phyloP scores from a whole-genome alignment of 2,888 invertebrate species.

The Lasioglossum leucozonium region DNA sequence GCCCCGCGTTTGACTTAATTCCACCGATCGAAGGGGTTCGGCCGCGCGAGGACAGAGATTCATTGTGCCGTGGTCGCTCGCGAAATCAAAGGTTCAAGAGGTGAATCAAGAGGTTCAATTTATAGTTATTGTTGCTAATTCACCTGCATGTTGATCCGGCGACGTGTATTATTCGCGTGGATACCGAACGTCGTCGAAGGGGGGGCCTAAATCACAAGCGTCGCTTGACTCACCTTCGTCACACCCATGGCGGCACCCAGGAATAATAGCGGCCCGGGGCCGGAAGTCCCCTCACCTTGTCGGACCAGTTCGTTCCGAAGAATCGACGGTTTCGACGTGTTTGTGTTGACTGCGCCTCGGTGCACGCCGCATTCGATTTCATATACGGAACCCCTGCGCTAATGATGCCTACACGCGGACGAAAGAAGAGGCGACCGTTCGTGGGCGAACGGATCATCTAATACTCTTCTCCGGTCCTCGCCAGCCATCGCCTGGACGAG shows the following conservation, averaged over 20 bases:
- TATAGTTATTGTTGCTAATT: slow-evolving; percentile 11
- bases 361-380: slow-evolving; percentile 76
- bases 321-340: slow-evolving; percentile 74
- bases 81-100: not conserved
- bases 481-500: slow-evolving; percentile 45
- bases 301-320: slow-evolving; percentile 68
- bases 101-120: slow-evolving; percentile 2
- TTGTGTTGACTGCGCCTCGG: slow-evolving; percentile 53
- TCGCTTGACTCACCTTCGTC: slow-evolving; percentile 69
- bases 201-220: slow-evolving; percentile 58
- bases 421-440: slow-evolving; percentile 73
- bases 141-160: slow-evolving; percentile 1
- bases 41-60: not conserved
- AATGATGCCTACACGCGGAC: slow-evolving; percentile 81
- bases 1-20: not conserved
- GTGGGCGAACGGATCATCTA: slow-evolving; percentile 82
- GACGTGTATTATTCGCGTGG: slow-evolving; percentile 20
- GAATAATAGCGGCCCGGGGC: slow-evolving; percentile 76
- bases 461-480: slow-evolving; percentile 62
- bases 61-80: not conserved
- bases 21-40: not conserved
- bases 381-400: slow-evolving; percentile 74
- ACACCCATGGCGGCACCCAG: slow-evolving; percentile 79
- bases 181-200: slow-evolving; percentile 48
- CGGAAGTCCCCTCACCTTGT: slow-evolving; percentile 75